phyloP scores from a whole-genome alignment of 2,797 vertebrate species.

The Ammospiza maritima region DNA sequence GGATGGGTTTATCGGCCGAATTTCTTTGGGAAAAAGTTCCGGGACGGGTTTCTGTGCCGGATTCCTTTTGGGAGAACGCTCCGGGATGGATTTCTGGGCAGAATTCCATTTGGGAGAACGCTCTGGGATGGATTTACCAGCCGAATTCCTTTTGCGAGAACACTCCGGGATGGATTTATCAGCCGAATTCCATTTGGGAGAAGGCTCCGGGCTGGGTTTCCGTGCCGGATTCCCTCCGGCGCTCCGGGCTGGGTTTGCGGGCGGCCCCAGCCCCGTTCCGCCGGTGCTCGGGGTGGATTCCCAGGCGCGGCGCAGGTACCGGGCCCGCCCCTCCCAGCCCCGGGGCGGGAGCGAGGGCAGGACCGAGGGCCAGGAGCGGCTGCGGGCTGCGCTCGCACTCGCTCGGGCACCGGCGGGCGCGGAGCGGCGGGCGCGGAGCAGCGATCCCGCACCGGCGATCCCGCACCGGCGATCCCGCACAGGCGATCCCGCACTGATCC shows the following conservation, averaged over 20 bases:
- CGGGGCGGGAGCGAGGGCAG: background rate
- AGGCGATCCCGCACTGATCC: no score
- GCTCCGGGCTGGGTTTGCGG: no score
- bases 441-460: background rate
- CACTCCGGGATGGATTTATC: background rate
- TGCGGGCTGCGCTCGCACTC: slow-evolving; percentile 49
- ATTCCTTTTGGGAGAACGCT: background rate
- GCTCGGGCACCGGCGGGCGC: slow-evolving; percentile 56
- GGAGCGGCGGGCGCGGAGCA: background rate
- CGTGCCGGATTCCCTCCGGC: rapidly evolving
- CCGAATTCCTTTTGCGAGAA: rapidly evolving
- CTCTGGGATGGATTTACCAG: background rate
- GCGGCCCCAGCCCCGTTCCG: background rate
- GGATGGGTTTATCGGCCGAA: background rate
- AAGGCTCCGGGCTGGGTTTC: background rate
- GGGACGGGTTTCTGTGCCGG: no score
- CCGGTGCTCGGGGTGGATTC: background rate
- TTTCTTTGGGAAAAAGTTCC: rapidly evolving
- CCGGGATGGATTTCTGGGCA: rapidly evolving
- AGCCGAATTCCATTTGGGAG: rapidly evolving
- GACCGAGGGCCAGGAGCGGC: background rate
- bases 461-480: no score
- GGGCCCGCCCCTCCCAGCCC: background rate
- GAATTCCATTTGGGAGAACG: background rate
- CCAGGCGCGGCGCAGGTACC: background rate